A percentile compares a stretch with the other conserved stretches of the same genome.
Conservation (phyloP, 2,888 invertebrate species). For the Agonopterix heracliana region DNA sequence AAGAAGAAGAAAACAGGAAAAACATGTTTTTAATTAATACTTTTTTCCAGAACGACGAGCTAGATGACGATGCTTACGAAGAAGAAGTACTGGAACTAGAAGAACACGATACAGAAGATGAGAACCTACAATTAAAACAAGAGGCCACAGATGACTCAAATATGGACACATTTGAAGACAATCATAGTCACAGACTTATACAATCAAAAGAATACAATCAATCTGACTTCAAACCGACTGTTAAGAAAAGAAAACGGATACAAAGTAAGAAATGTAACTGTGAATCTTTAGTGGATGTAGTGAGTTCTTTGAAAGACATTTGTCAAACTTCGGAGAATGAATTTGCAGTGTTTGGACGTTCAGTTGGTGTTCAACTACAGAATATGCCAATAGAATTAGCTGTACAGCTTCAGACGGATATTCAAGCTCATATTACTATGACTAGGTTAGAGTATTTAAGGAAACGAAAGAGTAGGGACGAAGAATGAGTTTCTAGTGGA, state of each 20-base stretch:
- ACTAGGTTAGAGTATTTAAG: constrained; percentile 5
- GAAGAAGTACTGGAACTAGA: too few species aligned
- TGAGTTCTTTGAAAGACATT: constrained; percentile 4
- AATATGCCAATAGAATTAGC: constrained; percentile 6
- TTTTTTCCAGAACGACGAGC: too few species aligned
- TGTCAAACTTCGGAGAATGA: background rate
- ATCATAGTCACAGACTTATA: too few species aligned
- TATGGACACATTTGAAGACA: too few species aligned
- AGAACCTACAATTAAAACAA: too few species aligned
- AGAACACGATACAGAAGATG: too few species aligned
- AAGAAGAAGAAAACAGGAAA: too few species aligned
- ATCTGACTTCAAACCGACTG: background rate
- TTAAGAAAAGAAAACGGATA: background rate
- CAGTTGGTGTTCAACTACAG: constrained; percentile 5
- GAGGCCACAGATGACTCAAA: too few species aligned
- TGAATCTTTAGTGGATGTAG: background rate
- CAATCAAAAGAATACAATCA: background rate
- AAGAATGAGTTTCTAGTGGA: too few species aligned
- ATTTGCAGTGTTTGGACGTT: constrained; percentile 4
- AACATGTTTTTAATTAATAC: too few species aligned
- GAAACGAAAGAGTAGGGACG: background rate
- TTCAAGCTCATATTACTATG: constrained; percentile 7
- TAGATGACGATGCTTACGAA: too few species aligned
- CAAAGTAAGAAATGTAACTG: background rate
- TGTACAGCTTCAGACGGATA: constrained; percentile 5